Percentiles rank a stretch among this genome's conserved stretches.
phyloP scores from a whole-genome alignment of 2,113 vertebrate species.

The Charina bottae region DNA sequence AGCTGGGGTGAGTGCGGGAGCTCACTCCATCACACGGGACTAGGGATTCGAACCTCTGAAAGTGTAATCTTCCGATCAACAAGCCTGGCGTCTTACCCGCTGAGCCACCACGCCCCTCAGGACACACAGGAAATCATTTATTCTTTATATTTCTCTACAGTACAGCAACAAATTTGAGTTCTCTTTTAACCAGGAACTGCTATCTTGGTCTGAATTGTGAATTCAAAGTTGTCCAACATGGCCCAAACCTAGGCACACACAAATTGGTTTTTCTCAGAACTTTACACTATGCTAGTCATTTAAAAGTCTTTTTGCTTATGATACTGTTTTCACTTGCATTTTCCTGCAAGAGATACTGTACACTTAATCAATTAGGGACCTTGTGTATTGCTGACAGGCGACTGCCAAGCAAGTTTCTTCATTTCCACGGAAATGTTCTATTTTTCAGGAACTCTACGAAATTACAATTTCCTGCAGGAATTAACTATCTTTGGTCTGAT shows the following conservation, averaged over 20 bases:
- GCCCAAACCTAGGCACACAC: neutral
- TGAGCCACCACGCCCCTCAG: too few relatives aligned
- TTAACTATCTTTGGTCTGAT: too few relatives aligned
- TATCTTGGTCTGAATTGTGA: neutral
- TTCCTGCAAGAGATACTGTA: neutral
- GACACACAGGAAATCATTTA: neutral
- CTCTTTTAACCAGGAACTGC: neutral
- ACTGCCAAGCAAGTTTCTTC: too few relatives aligned
- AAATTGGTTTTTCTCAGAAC: neutral
- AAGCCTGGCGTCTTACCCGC: too few relatives aligned
- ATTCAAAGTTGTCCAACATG: neutral
- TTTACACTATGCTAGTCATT: neutral
- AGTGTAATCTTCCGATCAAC: too few relatives aligned
- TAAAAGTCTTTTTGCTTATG: neutral
- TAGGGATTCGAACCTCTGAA: too few relatives aligned
- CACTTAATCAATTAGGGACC: neutral
- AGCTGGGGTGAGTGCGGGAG: too few relatives aligned
- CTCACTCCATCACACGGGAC: too few relatives aligned
- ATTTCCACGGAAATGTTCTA: too few relatives aligned
- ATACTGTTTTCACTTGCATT: neutral
- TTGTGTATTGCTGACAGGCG: too few relatives aligned
- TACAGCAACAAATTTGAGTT: neutral
- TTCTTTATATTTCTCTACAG: neutral
- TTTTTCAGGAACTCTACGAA: too few relatives aligned
- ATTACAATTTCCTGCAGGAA: too few relatives aligned